These are phyloP conservation scores for Vidua macroura DNA, from an alignment of 2,113 vertebrate genomes.

Conservation along the genomic window DNA sequence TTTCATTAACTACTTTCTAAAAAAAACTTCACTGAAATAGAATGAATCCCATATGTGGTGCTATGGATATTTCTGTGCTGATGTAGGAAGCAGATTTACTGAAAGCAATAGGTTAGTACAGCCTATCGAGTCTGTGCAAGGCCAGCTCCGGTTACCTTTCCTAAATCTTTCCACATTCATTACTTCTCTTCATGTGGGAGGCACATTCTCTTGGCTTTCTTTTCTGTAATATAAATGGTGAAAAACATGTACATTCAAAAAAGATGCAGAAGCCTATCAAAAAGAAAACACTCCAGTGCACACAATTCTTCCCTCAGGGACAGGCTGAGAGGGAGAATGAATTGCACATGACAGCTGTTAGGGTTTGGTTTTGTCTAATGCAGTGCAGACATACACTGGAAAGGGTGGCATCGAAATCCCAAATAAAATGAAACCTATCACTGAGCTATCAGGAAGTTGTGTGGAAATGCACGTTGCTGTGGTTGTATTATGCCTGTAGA, in stretches of 20 bases:
- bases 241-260: conserved; percentile 26
- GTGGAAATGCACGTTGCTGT: not conserved
- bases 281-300: conserved; percentile 33
- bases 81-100: not conserved
- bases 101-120: not conserved
- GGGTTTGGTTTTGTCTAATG: conserved; percentile 25
- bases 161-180: not conserved
- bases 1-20: not conserved
- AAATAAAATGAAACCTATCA: not conserved
- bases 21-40: not conserved
- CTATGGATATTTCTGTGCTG: not conserved
- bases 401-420: conserved; percentile 11
- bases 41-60: not conserved
- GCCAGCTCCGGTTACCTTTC: not conserved
- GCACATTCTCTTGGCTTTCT: not conserved
- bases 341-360: conserved; percentile 43
- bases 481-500: not conserved
- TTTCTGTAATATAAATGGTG: not conserved
- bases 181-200: not conserved
- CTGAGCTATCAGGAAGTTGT: not conserved
- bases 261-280: conserved; percentile 29
- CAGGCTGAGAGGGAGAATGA: not conserved
- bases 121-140: not conserved
- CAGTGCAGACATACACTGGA: not conserved
- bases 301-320: conserved; percentile 22